Evolutionary conservation across 2,888 invertebrate species (phyloP).

Genomic region (Arctia plantaginis): DNA sequence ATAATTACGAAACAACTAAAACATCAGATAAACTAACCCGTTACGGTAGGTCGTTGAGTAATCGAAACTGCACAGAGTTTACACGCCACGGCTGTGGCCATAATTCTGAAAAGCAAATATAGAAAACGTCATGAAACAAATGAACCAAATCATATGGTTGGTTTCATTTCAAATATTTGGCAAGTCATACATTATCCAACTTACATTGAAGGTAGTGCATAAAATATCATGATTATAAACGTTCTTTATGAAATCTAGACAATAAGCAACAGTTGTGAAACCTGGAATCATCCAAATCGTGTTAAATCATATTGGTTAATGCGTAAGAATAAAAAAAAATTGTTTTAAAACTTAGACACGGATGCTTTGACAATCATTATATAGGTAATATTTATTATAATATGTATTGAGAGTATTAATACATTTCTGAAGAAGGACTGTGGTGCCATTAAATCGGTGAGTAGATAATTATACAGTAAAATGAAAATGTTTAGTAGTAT

Average conservation of each 20-base stretch:
- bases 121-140: constrained; percentile 78
- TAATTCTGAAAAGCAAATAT: constrained; percentile 68
- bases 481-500: no score
- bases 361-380: constrained; percentile 65
- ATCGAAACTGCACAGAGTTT: constrained; percentile 46
- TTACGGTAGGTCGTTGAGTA: constrained; percentile 13
- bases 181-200: constrained; percentile 78
- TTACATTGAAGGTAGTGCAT: constrained; percentile 67
- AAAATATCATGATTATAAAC: constrained; percentile 70
- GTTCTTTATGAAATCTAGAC: constrained; percentile 63
- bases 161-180: constrained; percentile 75
- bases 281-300: constrained; percentile 65
- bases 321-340: constrained; percentile 71
- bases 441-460: constrained; percentile 51
- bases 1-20: constrained; percentile 19
- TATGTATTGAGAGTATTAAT: constrained; percentile 69
- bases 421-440: constrained; percentile 45
- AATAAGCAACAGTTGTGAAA: constrained; percentile 72
- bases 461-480: constrained; percentile 34
- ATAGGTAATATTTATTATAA: constrained; percentile 61
- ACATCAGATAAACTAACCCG: constrained; percentile 3
- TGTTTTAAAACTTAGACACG: constrained; percentile 46
- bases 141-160: constrained; percentile 84
- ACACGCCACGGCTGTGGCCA: constrained; percentile 29
- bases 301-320: constrained; percentile 70